Percentiles rank a stretch among this genome's conserved stretches.
phyloP scores from a whole-genome alignment of 92 coral and sea anemone species.

The Palythoa caribaeorum region DNA sequence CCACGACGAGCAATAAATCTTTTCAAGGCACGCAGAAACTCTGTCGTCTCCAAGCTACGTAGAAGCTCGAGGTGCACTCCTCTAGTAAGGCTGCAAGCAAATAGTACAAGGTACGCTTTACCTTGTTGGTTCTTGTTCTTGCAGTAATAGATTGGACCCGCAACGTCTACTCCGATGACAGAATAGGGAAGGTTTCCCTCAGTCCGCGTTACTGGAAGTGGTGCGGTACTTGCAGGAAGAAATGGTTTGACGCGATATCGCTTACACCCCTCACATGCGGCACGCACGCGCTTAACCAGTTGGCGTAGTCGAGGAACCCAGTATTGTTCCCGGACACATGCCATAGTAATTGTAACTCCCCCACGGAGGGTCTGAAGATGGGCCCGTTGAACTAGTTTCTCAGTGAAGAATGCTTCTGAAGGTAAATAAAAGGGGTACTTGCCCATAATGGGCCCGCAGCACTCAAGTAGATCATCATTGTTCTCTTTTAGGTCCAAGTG shows the following conservation, averaged over 20 bases:
- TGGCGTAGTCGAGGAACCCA: constrained; percentile 17
- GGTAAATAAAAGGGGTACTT: constrained; percentile 18
- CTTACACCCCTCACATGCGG: constrained; percentile 21
- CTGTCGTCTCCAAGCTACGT: not conserved
- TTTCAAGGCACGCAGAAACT: not conserved
- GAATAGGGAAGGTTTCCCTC: not conserved
- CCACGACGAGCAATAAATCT: constrained; percentile 20
- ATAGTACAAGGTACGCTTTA: constrained; percentile 17
- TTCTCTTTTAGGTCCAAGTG: constrained; percentile 31
- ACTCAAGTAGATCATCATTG: constrained; percentile 11
- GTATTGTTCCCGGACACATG: constrained; percentile 10
- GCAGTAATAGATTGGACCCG: constrained; percentile 11
- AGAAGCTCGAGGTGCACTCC: constrained; percentile 19
- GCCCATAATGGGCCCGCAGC: constrained; percentile 16
- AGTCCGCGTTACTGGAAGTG: not conserved
- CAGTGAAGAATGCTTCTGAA: constrained; percentile 11
- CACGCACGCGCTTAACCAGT: not conserved
- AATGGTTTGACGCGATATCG: not conserved
- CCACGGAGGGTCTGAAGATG: constrained; percentile 24
- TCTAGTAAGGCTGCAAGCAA: constrained; percentile 26
- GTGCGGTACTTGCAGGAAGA: not conserved
- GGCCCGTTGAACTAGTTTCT: constrained; percentile 31
- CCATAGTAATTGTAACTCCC: constrained; percentile 30
- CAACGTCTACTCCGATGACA: constrained; percentile 20
- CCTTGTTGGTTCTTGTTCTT: not conserved